phyloP scores from a whole-genome alignment of 1,140 invertebrate species.

The Eciton burchellii region DNA sequence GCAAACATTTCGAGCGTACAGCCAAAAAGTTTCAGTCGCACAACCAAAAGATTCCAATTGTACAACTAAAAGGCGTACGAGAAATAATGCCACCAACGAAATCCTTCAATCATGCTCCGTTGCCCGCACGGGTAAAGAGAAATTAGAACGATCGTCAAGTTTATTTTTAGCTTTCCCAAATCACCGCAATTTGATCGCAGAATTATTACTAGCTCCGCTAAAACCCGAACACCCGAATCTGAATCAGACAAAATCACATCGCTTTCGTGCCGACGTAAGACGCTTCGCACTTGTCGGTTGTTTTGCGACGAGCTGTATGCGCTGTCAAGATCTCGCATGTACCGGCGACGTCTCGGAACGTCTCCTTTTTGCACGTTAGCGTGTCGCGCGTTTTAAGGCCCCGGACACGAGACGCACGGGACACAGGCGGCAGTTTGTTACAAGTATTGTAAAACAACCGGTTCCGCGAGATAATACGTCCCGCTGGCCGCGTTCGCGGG shows the following conservation, averaged over 20 bases:
- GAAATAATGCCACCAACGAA: not conserved
- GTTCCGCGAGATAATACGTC: conserved; percentile 12
- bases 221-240: not conserved
- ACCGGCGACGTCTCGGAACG: not conserved
- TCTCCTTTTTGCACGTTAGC: conserved; percentile 20
- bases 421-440: conserved; percentile 33
- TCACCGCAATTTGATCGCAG: not conserved
- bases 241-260: not conserved
- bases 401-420: conserved; percentile 12
- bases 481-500: not conserved
- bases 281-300: conserved; percentile 9
- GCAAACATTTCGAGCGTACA: too few species aligned
- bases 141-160: too few species aligned
- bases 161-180: not conserved
- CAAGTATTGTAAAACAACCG: conserved; percentile 52
- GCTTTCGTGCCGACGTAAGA: not conserved
- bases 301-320: conserved; percentile 8
- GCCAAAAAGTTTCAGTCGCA: too few species aligned
- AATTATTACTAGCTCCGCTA: not conserved
- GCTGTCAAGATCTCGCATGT: conserved; percentile 9
- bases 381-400: conserved; percentile 21
- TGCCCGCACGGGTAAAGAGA: not conserved
- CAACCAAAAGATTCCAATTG: too few species aligned
- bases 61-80: too few species aligned
- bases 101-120: not conserved